These are phyloP conservation scores for Pentamera pediparva DNA, from an alignment of 53 echinoderm and acorn worm species.

Conservation along the genomic window DNA sequence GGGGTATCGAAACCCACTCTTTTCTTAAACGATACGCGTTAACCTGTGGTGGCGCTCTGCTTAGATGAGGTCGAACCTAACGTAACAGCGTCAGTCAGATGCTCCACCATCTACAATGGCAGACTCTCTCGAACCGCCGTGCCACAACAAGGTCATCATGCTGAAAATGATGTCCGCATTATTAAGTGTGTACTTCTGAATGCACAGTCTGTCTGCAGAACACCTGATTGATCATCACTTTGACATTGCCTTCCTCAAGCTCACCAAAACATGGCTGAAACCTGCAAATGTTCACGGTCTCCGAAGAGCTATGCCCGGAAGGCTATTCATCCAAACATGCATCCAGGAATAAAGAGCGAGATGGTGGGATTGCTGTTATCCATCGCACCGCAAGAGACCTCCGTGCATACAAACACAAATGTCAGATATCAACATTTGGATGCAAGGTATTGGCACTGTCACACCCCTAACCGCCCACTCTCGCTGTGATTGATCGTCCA, in stretches of 20 bases:
- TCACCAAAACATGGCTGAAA: not conserved
- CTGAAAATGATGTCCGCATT: too few species aligned
- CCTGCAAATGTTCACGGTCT: not conserved
- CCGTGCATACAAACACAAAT: not conserved
- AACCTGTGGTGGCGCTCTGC: too few species aligned
- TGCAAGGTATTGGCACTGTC: not conserved
- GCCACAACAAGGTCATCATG: too few species aligned
- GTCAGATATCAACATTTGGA: not conserved
- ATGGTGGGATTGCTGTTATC: not conserved
- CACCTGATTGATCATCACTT: not conserved
- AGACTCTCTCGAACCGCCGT: too few species aligned
- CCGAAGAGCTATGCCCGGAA: not conserved
- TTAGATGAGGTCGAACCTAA: too few species aligned
- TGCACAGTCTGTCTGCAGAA: too few species aligned
- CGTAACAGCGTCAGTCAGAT: too few species aligned
- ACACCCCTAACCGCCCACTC: not conserved
- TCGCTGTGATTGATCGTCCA: not conserved
- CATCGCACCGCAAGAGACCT: not conserved
- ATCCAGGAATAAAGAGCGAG: not conserved
- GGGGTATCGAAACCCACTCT: too few species aligned
- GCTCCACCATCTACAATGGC: too few species aligned
- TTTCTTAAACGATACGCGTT: too few species aligned
- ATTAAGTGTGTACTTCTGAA: too few species aligned
- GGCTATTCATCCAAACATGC: not conserved
- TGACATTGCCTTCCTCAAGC: not conserved